Percentiles rank a stretch among this genome's conserved stretches.
Evolutionary conservation across 2,888 invertebrate species (phyloP).

Genomic region (Protophormia terraenovae): DNA sequence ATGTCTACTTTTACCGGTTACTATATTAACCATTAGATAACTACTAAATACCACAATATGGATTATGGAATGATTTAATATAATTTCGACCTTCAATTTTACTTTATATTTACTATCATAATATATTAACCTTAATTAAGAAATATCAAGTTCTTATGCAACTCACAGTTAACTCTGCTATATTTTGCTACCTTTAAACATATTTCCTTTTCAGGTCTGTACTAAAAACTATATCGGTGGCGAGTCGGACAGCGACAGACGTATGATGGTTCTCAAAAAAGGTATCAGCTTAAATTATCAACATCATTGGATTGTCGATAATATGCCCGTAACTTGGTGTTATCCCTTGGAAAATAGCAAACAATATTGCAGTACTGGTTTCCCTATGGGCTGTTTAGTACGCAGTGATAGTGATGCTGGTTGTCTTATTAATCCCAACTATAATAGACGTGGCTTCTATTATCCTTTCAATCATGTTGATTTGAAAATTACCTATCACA

Average conservation of each 20-base stretch:
- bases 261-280: constrained; percentile 91
- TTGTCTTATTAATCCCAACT: constrained; percentile 84
- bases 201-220: constrained; percentile 81
- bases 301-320: constrained; percentile 99
- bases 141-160: too few relatives aligned
- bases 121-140: too few relatives aligned
- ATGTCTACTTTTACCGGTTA: too few relatives aligned
- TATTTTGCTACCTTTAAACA: not conserved
- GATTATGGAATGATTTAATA: too few relatives aligned
- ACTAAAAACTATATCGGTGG: constrained; percentile 87
- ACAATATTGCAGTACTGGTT: constrained; percentile 95
- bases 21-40: too few relatives aligned
- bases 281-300: constrained; percentile 98
- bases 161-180: not conserved
- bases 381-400: constrained; percentile 98
- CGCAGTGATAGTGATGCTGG: constrained; percentile 83
- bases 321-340: constrained; percentile 99
- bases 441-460: constrained; percentile 87
- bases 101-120: too few relatives aligned
- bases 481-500: constrained; percentile 95
- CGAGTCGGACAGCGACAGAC: constrained; percentile 85
- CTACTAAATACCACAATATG: too few relatives aligned
- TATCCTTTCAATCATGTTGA: constrained; percentile 99
- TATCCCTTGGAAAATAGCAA: constrained; percentile 88
- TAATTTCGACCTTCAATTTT: too few relatives aligned